phyloP scores from a whole-genome alignment of 2,888 invertebrate species.

The Patella caerulea region DNA sequence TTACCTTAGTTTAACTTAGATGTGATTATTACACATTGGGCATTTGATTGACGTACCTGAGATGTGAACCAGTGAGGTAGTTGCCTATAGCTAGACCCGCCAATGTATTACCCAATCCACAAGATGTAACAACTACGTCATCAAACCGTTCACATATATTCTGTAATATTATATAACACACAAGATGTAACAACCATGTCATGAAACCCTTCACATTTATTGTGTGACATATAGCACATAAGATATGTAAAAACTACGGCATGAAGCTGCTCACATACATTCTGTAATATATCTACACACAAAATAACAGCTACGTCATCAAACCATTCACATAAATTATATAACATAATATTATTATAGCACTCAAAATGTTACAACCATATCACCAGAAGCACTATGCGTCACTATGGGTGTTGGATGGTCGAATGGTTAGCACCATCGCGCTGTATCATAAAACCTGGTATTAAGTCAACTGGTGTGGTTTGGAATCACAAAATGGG shows the following conservation, averaged over 20 bases:
- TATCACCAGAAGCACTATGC: too few species aligned
- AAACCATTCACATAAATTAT: conserved; percentile 55
- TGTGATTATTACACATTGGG: too few species aligned
- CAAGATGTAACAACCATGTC: conserved; percentile 61
- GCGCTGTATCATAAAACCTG: too few species aligned
- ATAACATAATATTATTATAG: neutral
- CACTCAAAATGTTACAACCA: too few species aligned
- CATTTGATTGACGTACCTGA: conserved; percentile 40
- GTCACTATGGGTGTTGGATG: too few species aligned
- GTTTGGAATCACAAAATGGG: too few species aligned
- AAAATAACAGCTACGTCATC: conserved; percentile 63
- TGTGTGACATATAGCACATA: conserved; percentile 35
- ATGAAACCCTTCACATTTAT: conserved; percentile 54
- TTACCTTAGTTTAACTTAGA: too few species aligned
- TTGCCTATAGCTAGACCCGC: conserved; percentile 64
- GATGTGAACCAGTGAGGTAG: conserved; percentile 56
- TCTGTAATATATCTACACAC: conserved; percentile 46
- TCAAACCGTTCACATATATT: conserved; percentile 55
- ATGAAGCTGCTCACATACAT: too few species aligned
- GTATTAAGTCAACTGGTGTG: too few species aligned
- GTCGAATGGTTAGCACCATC: too few species aligned
- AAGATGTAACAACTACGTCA: conserved; percentile 61
- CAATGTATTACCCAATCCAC: conserved; percentile 67
- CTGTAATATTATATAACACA: conserved; percentile 52
- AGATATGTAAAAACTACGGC: too few species aligned